Evolutionary conservation across 2,113 vertebrate genomes (phyloP).

Genomic region (Colius striatus): DNA sequence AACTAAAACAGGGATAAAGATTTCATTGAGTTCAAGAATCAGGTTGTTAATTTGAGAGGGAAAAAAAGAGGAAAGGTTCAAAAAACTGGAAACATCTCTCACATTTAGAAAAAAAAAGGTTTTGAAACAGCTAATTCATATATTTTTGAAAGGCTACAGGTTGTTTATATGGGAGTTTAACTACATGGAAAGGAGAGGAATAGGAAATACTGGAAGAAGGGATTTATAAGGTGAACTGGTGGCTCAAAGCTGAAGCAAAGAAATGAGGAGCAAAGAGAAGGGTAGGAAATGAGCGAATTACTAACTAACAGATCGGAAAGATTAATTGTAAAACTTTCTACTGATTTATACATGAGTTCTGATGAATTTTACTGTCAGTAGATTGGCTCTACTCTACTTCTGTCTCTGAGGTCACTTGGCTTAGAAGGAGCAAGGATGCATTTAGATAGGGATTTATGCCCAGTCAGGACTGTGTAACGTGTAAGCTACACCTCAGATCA

Average conservation of each 20-base stretch:
- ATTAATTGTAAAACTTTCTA: not conserved
- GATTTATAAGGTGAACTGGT: not conserved
- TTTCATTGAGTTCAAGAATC: not conserved
- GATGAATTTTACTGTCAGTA: not conserved
- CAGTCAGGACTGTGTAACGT: not conserved
- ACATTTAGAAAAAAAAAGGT: not conserved
- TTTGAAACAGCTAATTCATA: not conserved
- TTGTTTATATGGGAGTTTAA: not conserved
- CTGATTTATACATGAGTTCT: accelerated
- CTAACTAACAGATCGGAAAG: not conserved
- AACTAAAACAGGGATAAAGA: not conserved
- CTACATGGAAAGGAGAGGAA: not conserved
- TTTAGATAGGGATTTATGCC: not conserved
- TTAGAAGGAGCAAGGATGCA: not conserved
- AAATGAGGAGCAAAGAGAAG: not conserved
- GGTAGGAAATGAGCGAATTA: not conserved
- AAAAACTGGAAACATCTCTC: not conserved
- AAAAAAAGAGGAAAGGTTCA: not conserved
- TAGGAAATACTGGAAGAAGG: not conserved
- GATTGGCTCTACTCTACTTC: not conserved
- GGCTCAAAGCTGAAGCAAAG: not conserved
- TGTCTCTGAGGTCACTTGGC: not conserved
- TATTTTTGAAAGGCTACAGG: not conserved
- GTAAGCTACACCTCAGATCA: not conserved
- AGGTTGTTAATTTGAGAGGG: not conserved